Evolutionary conservation across 2,113 vertebrate species (phyloP), one percentile per base, ranked within the genome.

Genomic region (Poeciliopsis retropinna): DNA sequence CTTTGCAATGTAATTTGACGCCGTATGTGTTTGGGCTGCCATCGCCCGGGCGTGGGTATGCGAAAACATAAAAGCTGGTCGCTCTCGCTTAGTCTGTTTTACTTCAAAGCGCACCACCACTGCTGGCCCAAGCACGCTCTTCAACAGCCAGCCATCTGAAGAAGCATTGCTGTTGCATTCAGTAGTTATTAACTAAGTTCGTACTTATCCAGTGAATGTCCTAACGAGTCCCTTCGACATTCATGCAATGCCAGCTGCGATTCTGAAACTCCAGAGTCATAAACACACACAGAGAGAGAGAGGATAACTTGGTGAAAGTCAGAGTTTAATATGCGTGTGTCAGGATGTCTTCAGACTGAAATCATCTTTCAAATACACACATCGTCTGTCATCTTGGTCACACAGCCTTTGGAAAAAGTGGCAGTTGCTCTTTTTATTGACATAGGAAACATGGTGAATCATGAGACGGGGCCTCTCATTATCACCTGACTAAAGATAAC

Each of bases 401-500:
- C 30, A 41, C 31, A 64, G 73, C 67, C 75, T 64, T 51, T 61
- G 71, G 51, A 34, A 75, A 80, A 75, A 80, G 60, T 31, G 51
- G 30, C 67, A n/a, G 65, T 64, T 44, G 37, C 64, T 27, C 76
- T 63, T 81, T 82, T 81, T 81, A 78, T 83, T 60, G 80, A 76
- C 73, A 67, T 0, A 70, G 83, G 87, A 88, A 90, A 72, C 77
- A 64, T 47, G 62, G 76, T 32, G 72, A 86, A 81, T 87, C 85
- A 83, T 76, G 70, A 76, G 82, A 68, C 81, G 57, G 60, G 77
- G 87, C 79, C 68, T 32, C 79, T 88, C 84, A 80, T 89, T 90
- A 87, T 85, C 89, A 71, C 87, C 83, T 84, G 79, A 75, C 84
- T 90, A 87, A 81, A 87, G 88, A 88, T 90, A 84, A 90, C 83